A percentile compares a stretch with the other conserved stretches of the same genome.
Evolutionary conservation across 2,888 invertebrate species (phyloP).

Genomic region (Torymus texanus): DNA sequence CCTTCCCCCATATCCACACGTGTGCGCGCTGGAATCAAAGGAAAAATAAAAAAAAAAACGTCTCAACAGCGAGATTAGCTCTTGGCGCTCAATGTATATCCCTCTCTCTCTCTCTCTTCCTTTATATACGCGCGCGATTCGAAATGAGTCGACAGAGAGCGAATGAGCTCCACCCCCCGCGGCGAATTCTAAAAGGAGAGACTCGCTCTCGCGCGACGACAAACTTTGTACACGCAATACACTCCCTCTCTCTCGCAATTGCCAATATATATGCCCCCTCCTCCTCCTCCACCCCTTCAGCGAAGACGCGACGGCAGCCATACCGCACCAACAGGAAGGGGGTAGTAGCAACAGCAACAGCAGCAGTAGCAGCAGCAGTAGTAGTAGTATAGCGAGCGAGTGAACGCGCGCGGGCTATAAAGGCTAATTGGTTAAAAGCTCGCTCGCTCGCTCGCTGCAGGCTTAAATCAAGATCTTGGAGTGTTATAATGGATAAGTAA

Average conservation of each 20-base stretch:
- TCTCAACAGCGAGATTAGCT: not conserved
- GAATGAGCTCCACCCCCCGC: too few relatives aligned
- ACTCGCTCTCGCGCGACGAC: constrained; percentile 14
- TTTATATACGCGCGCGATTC: not conserved
- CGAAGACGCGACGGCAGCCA: too few relatives aligned
- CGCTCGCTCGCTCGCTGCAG: constrained; percentile 67
- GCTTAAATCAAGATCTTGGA: constrained; percentile 76
- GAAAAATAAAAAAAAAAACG: too few relatives aligned
- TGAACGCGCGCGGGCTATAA: constrained; percentile 68
- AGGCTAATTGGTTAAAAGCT: constrained; percentile 76
- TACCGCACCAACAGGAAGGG: not conserved
- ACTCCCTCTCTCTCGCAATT: constrained; percentile 26
- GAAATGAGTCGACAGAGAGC: too few relatives aligned
- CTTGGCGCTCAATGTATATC: not conserved
- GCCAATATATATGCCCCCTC: constrained; percentile 32
- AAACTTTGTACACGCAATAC: constrained; percentile 44
- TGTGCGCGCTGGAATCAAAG: too few relatives aligned
- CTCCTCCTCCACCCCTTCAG: not conserved
- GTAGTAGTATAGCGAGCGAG: too few relatives aligned
- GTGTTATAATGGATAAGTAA: constrained; percentile 76
- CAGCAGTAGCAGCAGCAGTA: not conserved
- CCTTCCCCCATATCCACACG: not conserved
- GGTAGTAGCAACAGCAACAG: not conserved
- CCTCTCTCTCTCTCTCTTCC: not conserved
- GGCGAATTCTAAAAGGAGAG: constrained; percentile 34